Evolutionary conservation across 2,888 invertebrate species (phyloP), one percentile per base, ranked within the genome.

Genomic region (Drosophila cognata): DNA sequence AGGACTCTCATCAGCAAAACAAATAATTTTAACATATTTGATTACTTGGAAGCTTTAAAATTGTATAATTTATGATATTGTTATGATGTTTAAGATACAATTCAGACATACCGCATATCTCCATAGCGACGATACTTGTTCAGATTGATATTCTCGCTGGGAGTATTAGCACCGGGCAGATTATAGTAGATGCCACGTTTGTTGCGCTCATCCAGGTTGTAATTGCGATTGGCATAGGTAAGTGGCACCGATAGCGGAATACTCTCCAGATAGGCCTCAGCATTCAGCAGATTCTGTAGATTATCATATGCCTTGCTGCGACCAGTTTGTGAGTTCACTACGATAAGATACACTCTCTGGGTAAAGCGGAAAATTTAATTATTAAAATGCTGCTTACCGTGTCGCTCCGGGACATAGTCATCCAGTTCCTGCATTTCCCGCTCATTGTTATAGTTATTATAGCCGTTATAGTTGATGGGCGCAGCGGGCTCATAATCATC

Each of bases 251-350:
- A 91, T 41, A 93, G 74, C 0, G 92, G 92, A 57, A 92, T 89
- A 57, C 92, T 90, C 71, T 93, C 93, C 66, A 92, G 75, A 61
- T 93, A 93, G 43, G 91, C 87, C 69, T 93, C 93, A 38, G 92
- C 89, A 77, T 93, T 93, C 8, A 93, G 85, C 29, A 93, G 89
- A 66, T 89, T 93, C 72, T 93, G 93, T 21, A 93, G 86, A 75
- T 93, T 93, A 43, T 93, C 93, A 65, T 93, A 93, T 29, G 93
- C 92, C 73, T 93, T 93, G 79, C 85, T 91, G 55, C 89, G 91
- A 18, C 72, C 81, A 64, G 56, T 71, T 16, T 67, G 59, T 18
- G 64, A 56, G 43, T 60, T 72, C 8, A 72, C 84, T 85, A 16
- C 16, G 33, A n/a, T 13, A 38, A n/a, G 13, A 29, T n/a, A 7